Base-by-base conservation (phyloP, 2,888 invertebrate species). In the Cataglyphis livida region DNA sequence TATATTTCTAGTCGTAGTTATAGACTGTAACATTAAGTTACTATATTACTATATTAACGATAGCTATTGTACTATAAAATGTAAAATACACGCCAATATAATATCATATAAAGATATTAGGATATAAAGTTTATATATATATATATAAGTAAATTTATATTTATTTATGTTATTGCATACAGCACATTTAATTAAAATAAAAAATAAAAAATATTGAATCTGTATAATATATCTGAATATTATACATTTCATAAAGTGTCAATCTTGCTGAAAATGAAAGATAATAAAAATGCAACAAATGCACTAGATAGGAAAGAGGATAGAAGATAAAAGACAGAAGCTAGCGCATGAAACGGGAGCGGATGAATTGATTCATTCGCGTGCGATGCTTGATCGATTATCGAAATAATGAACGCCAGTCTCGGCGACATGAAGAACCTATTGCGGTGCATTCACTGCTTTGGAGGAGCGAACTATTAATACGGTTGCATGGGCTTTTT, bases 341-440 rank as follows among this genome's bases (percentile, higher is more conserved):
- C 25, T 71, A 25, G 15, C 10, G 25, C 44, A n/a, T 32, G 12
- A 71, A 78, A 59, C 21, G 44, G 12, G 59, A 79, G 18, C 18
- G 44, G 18, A 61, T 71, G 44, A 44, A 79, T 79, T 44, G 44
- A 78, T 78, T 79, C 57, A 21, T 78, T 32, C 70, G 21, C 59
- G 10, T 59, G 12, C 71, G 7, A 71, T 78, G 38, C 57, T 78
- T 78, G 44, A 71, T 79, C 78, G 78, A 79, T 79, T 71, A 79
- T 79, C 59, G 78, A 79, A 71, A 71, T 79, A 79, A 71, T 71
- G 59, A 71, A 71, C 35, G 57, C 28, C 66, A 54, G 54, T 76
- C 65, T 51, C 38, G 28, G 70, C 35, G 78, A 71, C 78, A 70
- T 70, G 71, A 71, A 78, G 59, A 78, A 44, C 59, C 78, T 35